These are phyloP conservation scores for Notodonta dromedarius DNA, from an alignment of 2,888 invertebrate genomes.

Conservation along the genomic window DNA sequence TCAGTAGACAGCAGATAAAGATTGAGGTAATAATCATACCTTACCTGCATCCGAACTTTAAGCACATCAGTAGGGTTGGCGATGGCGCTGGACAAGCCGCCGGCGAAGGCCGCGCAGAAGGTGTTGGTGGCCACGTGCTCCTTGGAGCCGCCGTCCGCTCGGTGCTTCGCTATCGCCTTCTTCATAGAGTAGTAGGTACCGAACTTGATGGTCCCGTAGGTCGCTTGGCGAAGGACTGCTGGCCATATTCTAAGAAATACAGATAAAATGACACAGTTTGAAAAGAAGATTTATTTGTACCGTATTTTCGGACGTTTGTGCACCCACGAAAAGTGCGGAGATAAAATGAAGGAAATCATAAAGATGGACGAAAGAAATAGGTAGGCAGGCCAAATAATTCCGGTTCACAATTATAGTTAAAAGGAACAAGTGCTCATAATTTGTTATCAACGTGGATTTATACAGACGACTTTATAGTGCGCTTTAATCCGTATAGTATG, in stretches of 20 bases:
- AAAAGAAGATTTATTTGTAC: no score
- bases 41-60: constrained; percentile 97
- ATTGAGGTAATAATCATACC: neutral
- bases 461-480: no score
- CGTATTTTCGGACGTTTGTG: no score
- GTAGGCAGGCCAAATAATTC: no score
- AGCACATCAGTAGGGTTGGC: constrained; percentile 98
- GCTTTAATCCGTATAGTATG: no score
- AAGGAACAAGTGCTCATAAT: no score
- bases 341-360: no score
- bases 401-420: no score
- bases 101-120: constrained; percentile 92
- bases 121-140: constrained; percentile 88
- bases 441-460: no score
- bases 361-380: no score
- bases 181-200: constrained; percentile 97
- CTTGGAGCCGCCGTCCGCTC: constrained; percentile 74
- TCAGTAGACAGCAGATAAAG: no score
- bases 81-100: constrained; percentile 96
- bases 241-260: constrained; percentile 91
- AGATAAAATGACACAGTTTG: neutral
- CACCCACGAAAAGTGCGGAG: no score
- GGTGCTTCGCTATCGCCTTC: constrained; percentile 85
- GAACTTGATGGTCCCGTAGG: constrained; percentile 98
- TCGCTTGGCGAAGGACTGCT: constrained; percentile 95